These are phyloP conservation scores for Stenopsyche tienmushanensis DNA, from an alignment of 1,140 invertebrate species.

Conservation along the genomic window DNA sequence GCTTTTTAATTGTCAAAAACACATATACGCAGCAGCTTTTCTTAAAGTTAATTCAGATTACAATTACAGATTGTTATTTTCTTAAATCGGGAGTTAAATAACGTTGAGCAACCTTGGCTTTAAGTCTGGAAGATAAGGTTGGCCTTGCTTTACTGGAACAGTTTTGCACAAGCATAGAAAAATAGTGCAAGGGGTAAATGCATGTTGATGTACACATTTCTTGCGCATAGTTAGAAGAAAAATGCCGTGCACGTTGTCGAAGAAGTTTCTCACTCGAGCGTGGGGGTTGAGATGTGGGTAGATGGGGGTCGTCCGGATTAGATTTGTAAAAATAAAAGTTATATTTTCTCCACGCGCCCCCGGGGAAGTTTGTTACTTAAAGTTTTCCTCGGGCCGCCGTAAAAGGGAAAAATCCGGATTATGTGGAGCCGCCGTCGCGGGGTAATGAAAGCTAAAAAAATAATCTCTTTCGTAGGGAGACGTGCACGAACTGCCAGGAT, in stretches of 20 bases:
- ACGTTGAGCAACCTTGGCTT: no score
- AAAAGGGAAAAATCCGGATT: conserved; percentile 33
- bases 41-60: no score
- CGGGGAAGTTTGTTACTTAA: conserved; percentile 8
- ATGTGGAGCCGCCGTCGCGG: conserved; percentile 22
- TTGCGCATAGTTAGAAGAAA: not conserved
- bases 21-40: no score
- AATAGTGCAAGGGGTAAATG: no score
- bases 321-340: conserved; percentile 15
- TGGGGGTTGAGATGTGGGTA: not conserved
- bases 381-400: conserved; percentile 1
- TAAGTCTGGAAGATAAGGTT: no score
- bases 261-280: not conserved
- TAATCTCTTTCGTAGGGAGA: not conserved
- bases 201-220: conserved; percentile 6
- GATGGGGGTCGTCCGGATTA: conserved; percentile 2
- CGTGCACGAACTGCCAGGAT: not conserved
- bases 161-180: no score
- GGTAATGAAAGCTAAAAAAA: conserved; percentile 36
- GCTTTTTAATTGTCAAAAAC: no score
- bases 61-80: no score
- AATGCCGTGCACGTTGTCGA: not conserved
- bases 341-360: not conserved
- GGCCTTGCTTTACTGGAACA: no score
- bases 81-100: no score